Evolutionary conservation across 2,113 vertebrate species (phyloP).

Genomic region (Cryptomyrus ogoouensis): DNA sequence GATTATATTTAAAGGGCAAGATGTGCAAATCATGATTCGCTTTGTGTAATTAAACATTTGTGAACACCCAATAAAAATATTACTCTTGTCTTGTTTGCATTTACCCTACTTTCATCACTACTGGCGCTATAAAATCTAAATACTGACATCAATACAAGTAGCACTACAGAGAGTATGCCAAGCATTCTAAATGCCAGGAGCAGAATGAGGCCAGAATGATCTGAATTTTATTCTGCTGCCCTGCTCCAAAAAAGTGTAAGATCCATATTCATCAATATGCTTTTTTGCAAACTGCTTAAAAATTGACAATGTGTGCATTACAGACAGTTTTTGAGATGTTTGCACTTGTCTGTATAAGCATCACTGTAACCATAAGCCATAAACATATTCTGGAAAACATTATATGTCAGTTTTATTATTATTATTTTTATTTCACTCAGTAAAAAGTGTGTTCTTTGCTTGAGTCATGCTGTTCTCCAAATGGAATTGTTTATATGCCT

Average conservation of each 20-base stretch:
- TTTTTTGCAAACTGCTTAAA: not conserved
- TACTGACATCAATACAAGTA: not conserved
- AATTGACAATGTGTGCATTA: not conserved
- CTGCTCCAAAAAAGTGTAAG: not conserved
- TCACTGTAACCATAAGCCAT: not conserved
- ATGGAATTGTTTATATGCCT: not conserved
- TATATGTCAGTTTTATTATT: not conserved
- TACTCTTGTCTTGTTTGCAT: not conserved
- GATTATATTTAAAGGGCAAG: not conserved
- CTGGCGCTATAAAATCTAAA: not conserved
- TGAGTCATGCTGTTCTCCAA: not conserved
- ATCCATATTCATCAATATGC: not conserved
- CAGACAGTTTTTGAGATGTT: not conserved
- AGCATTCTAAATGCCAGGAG: not conserved
- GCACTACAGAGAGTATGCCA: not conserved
- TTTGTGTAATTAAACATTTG: not conserved
- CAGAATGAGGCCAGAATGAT: not conserved
- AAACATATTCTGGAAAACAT: not conserved
- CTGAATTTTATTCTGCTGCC: not conserved
- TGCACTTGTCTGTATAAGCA: not conserved
- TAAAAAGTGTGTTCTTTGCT: not conserved
- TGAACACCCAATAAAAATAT: not conserved
- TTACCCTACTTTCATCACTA: not conserved
- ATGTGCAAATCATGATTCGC: not conserved
- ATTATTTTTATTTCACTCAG: not conserved